Evolutionary conservation across 2,888 invertebrate species (phyloP), one percentile per base, ranked within the genome.

Genomic region (Timema podura): DNA sequence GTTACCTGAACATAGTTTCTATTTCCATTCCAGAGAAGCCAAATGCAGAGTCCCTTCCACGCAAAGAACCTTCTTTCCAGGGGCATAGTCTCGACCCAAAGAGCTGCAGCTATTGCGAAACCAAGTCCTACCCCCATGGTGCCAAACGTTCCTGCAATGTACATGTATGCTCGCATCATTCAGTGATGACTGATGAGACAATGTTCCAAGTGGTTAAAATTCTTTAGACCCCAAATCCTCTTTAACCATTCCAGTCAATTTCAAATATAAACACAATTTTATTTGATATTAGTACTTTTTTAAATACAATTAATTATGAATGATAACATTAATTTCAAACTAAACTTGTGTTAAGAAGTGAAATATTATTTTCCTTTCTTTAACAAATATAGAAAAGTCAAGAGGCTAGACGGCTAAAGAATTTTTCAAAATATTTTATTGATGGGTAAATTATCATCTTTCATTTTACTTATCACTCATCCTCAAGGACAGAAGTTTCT

Each of bases 21-120:
- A 98, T 86, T 84, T 98, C 98, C 96, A 98, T 96, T 78, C 95
- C 98, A 46, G 96, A 96, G 83, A 98, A 98, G 3, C 98, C 98
- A 82, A 98, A 97, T 0, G 98, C 98, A 59, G 96, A 96, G 80
- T 98, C 98, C 0, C 98, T 83, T 97, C 96, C 0, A 98, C 91
- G 79, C 97, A 97, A 69, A 98, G 84, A 0, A 98, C 96, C 73
- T 89, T 86, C 79, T 95, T 95, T 1, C 84, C 83, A 0, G 95
- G 93, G 9, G 88, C 87, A 80, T 91, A 83, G 79, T 95, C 91
- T 72, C 91, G 89, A 94, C 95, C 83, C 91, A 95, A 75, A 97
- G 83, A 0, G 96, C 96, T 7, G 98, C 93, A 2, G 98, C 98
- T 64, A 95, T 88, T 0, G 93, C 95, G 81, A 93, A 97, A 0